Percentiles rank a stretch among this genome's conserved stretches.
Evolutionary conservation across 2,113 vertebrate species (phyloP).

Genomic region (Myiozetetes cayanensis): DNA sequence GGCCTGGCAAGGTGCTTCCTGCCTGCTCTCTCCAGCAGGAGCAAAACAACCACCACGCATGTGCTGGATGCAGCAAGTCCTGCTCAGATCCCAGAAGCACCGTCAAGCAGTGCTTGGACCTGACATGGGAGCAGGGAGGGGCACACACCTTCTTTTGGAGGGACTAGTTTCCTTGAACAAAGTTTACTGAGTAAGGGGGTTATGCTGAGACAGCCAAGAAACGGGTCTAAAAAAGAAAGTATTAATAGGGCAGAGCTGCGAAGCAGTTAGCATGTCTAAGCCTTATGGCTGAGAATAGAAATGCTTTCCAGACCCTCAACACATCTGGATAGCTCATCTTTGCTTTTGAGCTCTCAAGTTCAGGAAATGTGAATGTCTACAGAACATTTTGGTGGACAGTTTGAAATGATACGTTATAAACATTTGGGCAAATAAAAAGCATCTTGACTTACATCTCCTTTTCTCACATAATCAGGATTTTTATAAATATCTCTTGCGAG

Average conservation of each 20-base stretch:
- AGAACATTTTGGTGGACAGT: not conserved
- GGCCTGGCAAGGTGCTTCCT: not conserved
- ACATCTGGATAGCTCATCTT: not conserved
- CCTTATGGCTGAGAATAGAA: not conserved
- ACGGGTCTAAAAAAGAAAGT: not conserved
- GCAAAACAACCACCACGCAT: accelerated
- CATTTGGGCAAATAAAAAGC: slow-evolving; percentile 5
- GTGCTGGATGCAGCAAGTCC: not conserved
- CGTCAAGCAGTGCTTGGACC: accelerated
- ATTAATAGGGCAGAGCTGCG: not conserved
- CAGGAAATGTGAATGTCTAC: not conserved
- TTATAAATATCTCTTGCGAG: slow-evolving; percentile 94
- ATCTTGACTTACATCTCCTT: slow-evolving; percentile 89
- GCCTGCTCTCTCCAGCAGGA: not conserved
- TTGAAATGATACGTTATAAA: slow-evolving; percentile 1
- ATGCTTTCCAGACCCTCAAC: not conserved
- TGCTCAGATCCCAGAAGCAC: not conserved
- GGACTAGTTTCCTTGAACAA: not conserved
- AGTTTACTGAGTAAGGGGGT: not conserved
- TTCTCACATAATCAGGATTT: slow-evolving; percentile 93
- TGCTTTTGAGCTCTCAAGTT: not conserved
- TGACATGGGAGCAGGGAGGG: not conserved
- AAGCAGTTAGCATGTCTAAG: not conserved
- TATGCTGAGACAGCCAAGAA: not conserved
- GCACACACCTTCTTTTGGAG: not conserved